phyloP scores from a whole-genome alignment of 2,797 vertebrate species.

The Halcyon chelicuti region DNA sequence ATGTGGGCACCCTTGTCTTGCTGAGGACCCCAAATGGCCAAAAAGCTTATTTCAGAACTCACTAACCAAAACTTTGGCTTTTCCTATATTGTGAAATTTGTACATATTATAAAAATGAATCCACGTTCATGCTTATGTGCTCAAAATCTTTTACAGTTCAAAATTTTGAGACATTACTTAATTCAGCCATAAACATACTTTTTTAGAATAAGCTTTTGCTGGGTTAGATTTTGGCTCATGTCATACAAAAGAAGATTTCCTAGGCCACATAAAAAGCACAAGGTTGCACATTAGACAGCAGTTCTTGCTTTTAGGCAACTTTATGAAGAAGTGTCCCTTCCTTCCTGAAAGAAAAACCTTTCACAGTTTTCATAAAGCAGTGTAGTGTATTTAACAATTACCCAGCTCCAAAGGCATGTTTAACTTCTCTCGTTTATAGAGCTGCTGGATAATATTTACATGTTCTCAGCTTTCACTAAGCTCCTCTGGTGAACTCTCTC shows the following conservation, averaged over 20 bases:
- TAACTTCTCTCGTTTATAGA: neutral
- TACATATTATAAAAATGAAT: neutral
- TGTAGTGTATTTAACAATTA: neutral
- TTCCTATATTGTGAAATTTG: neutral
- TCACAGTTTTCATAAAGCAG: neutral
- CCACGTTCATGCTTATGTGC: neutral
- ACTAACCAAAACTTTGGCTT: neutral
- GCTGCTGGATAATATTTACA: constrained; percentile 42
- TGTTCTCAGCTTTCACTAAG: neutral
- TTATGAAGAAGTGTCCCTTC: neutral
- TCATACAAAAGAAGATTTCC: neutral
- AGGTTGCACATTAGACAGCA: neutral
- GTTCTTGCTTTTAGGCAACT: neutral
- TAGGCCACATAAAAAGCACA: neutral
- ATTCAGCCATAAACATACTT: neutral
- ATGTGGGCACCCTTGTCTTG: fast-evolving
- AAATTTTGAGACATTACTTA: neutral
- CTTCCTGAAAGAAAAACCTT: neutral
- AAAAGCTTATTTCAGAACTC: neutral
- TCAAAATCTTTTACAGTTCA: neutral
- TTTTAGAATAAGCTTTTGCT: neutral
- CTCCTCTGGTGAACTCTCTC: neutral
- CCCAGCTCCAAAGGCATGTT: neutral
- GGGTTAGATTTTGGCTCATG: neutral
- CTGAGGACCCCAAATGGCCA: neutral